phyloP scores from a whole-genome alignment of 2,888 invertebrate species.

The Andricus quercusramuli region DNA sequence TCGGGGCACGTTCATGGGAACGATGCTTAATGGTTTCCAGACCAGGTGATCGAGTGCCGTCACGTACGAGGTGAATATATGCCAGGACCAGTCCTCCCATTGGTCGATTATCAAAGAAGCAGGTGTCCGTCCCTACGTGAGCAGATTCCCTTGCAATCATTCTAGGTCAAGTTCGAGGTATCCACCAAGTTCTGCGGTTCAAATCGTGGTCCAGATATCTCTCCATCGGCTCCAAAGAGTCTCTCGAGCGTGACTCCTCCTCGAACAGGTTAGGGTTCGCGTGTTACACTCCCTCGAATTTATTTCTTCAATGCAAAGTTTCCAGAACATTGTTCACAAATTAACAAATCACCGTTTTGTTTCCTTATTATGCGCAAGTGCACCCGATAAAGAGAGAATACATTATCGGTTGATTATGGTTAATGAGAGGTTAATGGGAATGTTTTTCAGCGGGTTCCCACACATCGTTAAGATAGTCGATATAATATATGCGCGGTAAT shows the following conservation, averaged over 20 bases:
- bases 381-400: background rate
- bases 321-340: background rate
- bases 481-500: conserved; percentile 32
- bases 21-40: conserved; percentile 38
- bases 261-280: conserved; percentile 13
- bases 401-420: conserved; percentile 19
- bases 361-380: background rate
- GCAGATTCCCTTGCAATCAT: conserved; percentile 47
- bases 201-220: conserved; percentile 52
- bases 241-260: conserved; percentile 53
- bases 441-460: conserved; percentile 33
- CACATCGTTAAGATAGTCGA: conserved; percentile 32
- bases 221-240: conserved; percentile 51
- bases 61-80: conserved; percentile 51
- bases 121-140: conserved; percentile 55
- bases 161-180: conserved; percentile 33
- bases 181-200: conserved; percentile 8
- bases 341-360: background rate
- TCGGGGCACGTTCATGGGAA: conserved; percentile 36
- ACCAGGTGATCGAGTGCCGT: conserved; percentile 53
- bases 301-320: background rate
- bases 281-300: background rate
- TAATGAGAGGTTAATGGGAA: conserved; percentile 33
- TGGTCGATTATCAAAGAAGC: conserved; percentile 52
- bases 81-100: conserved; percentile 16